Base-by-base conservation (phyloP, 2,797 vertebrate species). In the Tenualosa ilisha region DNA sequence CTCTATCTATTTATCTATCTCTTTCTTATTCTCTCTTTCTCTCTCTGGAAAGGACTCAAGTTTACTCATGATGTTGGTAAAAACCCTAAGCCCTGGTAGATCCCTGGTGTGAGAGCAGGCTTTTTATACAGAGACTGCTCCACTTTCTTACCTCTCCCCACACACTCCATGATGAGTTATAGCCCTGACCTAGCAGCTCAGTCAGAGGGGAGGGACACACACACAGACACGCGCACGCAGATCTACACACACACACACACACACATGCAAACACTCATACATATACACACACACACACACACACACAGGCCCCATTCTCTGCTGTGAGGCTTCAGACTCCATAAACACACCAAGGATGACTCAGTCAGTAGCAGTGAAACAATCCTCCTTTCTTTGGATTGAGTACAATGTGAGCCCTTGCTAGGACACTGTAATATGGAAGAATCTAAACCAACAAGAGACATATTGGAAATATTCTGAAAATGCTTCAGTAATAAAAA, bases 121-220 rank as follows among this genome's bases (percentile, higher is more conserved):
- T 79, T 46, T 79, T 20, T 79, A 43, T 72, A 43, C 40, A 46
- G 37, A 46, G 40, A 79, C 72, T 79, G 72, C 40, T 79, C 72
- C 13, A 46, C 72, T 79, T 79, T 79, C 72, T 20, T 79, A 20
- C 72, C 40, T 51, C 50, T 17, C 31, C 31, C 15, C 68, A 37
- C 68, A 40, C 68, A 17, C 68, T 43, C 68, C 56, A n/a, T 43
- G 31, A 43, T 75, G 68, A 75, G 68, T 75, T 75, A 75, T 75
- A 26, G 68, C 17, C 31, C 31, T 75, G 68, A 75, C 68, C 68
- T 20, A 40, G 68, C 68, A 43, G 68, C 68, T 17, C 31, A 72
- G 68, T 75, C 68, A 75, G 68, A 75, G 3, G 81, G 68, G 68
- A 75, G 68, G 37, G 12, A 75, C 31, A 43, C 37, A 75, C 15